A percentile compares a stretch with the other conserved stretches of the same genome.
Evolutionary conservation across 2,113 vertebrate species (phyloP).

Genomic region (Hippocampus barbouri): DNA sequence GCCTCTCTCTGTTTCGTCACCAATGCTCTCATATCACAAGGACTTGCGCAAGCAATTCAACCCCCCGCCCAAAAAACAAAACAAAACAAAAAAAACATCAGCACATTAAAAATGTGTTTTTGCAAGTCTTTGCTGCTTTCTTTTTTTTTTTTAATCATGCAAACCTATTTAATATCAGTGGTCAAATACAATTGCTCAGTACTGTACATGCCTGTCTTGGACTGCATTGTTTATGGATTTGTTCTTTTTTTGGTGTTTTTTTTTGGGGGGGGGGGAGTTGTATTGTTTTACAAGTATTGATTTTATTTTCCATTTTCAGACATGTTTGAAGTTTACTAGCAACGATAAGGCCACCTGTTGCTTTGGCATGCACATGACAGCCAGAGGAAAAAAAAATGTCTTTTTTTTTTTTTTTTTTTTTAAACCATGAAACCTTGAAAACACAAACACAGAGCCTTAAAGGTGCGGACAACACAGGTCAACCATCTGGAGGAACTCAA

Average conservation of each 20-base stretch:
- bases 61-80: no score
- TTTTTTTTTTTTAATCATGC: not conserved
- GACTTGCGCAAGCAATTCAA: not conserved
- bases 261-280: no score
- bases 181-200: not conserved
- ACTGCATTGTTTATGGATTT: not conserved
- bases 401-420: not conserved
- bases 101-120: not conserved
- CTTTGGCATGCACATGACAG: not conserved
- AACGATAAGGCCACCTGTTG: not conserved
- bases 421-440: not conserved
- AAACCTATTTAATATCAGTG: not conserved
- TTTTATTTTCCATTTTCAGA: not conserved
- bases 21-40: constrained; percentile 19
- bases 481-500: not conserved
- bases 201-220: not conserved
- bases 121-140: not conserved
- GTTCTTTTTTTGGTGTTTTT: not conserved
- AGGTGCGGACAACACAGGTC: not conserved
- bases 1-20: constrained; percentile 7
- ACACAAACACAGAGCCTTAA: not conserved
- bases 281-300: no score
- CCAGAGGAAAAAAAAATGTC: not conserved
- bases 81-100: not conserved
- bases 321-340: not conserved